These are phyloP conservation scores for Crocodylus rhombifer DNA, from an alignment of 2,797 vertebrate species.

Conservation along the genomic window DNA sequence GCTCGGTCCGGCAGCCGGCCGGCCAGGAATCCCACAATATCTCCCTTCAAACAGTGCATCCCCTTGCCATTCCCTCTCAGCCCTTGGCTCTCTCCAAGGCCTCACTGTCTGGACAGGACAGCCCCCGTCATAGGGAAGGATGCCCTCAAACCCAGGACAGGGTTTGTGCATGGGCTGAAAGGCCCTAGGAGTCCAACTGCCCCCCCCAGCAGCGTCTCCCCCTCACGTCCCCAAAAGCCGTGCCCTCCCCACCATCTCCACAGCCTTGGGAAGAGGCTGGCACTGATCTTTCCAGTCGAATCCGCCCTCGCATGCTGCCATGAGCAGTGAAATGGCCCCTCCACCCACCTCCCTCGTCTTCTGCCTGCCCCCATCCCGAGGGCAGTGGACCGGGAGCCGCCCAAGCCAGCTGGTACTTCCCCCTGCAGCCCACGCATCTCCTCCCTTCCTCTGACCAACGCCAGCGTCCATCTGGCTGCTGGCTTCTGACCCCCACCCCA, in stretches of 20 bases:
- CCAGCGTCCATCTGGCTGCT: no score
- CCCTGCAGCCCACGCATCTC: accelerated
- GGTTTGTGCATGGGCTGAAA: accelerated
- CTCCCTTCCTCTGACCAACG: neutral
- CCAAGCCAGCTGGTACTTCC: neutral
- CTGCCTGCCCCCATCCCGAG: neutral
- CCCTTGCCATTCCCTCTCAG: accelerated
- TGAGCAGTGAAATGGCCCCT: neutral
- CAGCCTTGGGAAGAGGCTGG: accelerated
- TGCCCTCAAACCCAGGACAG: accelerated
- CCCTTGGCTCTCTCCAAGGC: accelerated
- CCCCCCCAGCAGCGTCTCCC: accelerated
- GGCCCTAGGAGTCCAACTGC: accelerated
- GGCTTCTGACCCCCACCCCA: no score
- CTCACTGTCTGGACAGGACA: accelerated
- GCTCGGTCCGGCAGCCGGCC: accelerated
- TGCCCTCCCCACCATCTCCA: accelerated
- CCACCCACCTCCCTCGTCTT: accelerated
- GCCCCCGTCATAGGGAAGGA: accelerated
- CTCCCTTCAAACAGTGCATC: neutral
- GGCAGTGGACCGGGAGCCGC: neutral
- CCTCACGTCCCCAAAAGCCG: neutral
- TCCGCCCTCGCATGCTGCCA: neutral
- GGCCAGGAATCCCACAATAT: accelerated
- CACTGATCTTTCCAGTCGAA: accelerated